Evolutionary conservation across 2,113 vertebrate genomes (phyloP).

Genomic region (Oreocharis arfaki): DNA sequence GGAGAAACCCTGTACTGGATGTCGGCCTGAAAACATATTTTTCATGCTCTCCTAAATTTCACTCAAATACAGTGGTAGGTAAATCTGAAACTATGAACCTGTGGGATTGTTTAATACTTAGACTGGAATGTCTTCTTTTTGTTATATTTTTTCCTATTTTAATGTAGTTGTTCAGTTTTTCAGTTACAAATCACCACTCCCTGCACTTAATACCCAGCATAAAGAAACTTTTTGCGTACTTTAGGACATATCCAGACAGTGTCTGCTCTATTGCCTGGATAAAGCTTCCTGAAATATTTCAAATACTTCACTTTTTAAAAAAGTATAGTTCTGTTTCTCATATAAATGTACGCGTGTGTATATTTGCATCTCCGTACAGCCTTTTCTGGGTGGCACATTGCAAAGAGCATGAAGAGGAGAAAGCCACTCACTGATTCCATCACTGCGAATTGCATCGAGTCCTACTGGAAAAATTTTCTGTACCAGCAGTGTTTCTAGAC

Average conservation of each 20-base stretch:
- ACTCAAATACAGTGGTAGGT: not conserved
- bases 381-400: not conserved
- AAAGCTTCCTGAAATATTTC: not conserved
- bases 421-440: not conserved
- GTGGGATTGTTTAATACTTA: not conserved
- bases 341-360: rapidly evolving
- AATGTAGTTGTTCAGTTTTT: not conserved
- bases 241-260: not conserved
- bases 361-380: not conserved
- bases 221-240: not conserved
- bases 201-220: not conserved
- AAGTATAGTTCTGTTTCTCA: not conserved
- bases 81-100: not conserved
- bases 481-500: not conserved
- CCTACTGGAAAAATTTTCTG: not conserved
- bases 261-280: not conserved
- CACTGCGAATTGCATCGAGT: not conserved
- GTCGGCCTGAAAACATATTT: not conserved
- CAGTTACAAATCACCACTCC: not conserved
- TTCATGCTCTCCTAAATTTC: not conserved
- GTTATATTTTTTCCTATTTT: not conserved
- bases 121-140: not conserved
- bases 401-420: not conserved
- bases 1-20: not conserved
- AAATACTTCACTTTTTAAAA: not conserved